Base-by-base conservation (phyloP, 2,888 invertebrate species). In the Tridacna crocea region DNA sequence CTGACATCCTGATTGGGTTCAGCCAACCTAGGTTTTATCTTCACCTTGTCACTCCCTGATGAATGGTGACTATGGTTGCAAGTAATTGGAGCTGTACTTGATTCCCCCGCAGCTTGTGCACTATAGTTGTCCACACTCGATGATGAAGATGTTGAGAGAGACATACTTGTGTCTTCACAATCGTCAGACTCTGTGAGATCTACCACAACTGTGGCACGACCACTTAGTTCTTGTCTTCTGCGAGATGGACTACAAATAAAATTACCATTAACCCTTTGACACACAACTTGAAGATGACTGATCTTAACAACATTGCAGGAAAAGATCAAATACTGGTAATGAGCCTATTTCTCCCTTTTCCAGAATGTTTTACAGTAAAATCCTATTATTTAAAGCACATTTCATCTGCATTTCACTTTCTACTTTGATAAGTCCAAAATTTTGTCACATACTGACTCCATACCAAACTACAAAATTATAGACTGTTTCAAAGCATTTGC, bases 181-280 rank as follows among this genome's bases (percentile, higher is more conserved):
- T 93, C 93, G 79, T 93, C 93, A 0, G 93, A 93, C 77, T 92
- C 92, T 24, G 93, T 93, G 11, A 93, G 88, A 85, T 93, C 93
- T 11, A 93, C 93, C 15, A 93, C 91, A n/a, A 93, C 91, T 27
- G 91, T 91, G 0, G 93, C 91, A 89, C 94, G 78, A 88, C 93
- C 81, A 24, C 85, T 75, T 0, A 84, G 72, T 11, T 88, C 86
- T 61, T 88, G 88, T n/a, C 87, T 77, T 63, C 88, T 75, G 65
- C 88, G 77, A 17, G 79, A 75, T 22, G 87, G 85, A 76, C 90
- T 91, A 61, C 4, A 83, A 83, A 73, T 66, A 27, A 36, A 36
- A 36, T 4, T 8, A 36, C 36, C 36, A 36, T 36, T 36, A 36
- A 36, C 36, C 36, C 8, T 36, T 36, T 36, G 8, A 36, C 36